Conservation (phyloP, 2,113 vertebrate species). For the Oreamnos americanus region DNA sequence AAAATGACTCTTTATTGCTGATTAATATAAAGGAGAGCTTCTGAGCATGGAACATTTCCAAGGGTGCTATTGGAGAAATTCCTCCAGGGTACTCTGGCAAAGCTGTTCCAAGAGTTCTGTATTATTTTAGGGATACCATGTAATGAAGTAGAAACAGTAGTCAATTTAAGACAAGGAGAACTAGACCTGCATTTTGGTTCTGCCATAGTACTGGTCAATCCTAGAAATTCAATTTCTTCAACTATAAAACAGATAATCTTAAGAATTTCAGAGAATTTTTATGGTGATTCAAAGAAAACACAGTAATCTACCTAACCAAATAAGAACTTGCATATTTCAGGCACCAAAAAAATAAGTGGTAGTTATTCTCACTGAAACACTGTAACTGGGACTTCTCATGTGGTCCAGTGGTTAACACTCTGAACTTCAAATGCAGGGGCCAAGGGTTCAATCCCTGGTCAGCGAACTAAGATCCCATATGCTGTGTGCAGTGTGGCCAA, state of each 20-base stretch:
- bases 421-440: background rate
- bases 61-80: background rate
- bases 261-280: background rate
- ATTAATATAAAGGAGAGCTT: background rate
- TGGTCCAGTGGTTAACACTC: background rate
- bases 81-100: background rate
- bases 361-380: background rate
- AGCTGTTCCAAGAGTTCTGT: background rate
- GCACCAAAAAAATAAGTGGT: background rate
- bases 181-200: background rate
- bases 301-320: background rate
- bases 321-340: background rate
- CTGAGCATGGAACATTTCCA: background rate
- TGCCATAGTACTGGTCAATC: background rate
- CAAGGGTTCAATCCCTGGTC: background rate
- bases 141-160: background rate
- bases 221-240: background rate
- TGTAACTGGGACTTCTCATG: background rate
- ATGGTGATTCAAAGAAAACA: background rate
- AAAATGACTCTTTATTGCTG: background rate
- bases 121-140: background rate
- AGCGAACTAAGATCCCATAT: background rate
- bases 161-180: background rate
- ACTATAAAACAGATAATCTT: background rate
- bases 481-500: background rate